Base-by-base conservation (phyloP, 2,113 vertebrate species). In the Origma solitaria region DNA sequence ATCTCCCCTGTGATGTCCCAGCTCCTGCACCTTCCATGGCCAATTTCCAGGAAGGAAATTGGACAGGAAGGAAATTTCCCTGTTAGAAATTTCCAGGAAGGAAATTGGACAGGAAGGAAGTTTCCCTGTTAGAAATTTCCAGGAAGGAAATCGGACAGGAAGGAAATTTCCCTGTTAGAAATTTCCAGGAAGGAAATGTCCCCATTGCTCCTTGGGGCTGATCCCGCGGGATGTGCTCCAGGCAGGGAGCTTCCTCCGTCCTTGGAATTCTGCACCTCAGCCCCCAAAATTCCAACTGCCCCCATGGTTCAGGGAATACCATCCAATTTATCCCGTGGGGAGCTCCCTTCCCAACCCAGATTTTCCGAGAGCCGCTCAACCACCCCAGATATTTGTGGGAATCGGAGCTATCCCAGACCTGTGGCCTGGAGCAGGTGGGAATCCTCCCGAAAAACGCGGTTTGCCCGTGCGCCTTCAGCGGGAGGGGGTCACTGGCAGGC, bases 371-470 rank as follows among this genome's bases (percentile, higher is more conserved):
- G 28, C 28, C 1, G 0, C 57, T 19, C 6, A 1, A 3, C 4
- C 14, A 0, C 62, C 65, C 72, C 3, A 1, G 60, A 50, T 81
- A 61, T 62, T 66, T 61, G 45, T 17, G 1, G 21, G 72, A 18
- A 49, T 88, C 9, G 6, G 44, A 82, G 88, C 75, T 6, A n/a
- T 77, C 66, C 27, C 44, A 13, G 78, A 78, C 64, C 76, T n/a
- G 66, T 47, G 75, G 82, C 56, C 37, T 4, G 11, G 50, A 86
- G 91, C 97, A 96, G 96, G 95, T 97, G 96, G 89, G 86, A 70
- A 85, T 76, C 82, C 47, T 23, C 25, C 12, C 68, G 33, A 60
- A 87, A 81, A 86, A 56, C 19, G 0, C 22, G 81, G 9, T 62
- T 82, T 70, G 76, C 30, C 56, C 84, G 38, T 9, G 75, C 0